Evolutionary conservation across 2,888 invertebrate genomes (phyloP), one percentile per base, ranked within the genome.

Genomic region (Phortica magna): DNA sequence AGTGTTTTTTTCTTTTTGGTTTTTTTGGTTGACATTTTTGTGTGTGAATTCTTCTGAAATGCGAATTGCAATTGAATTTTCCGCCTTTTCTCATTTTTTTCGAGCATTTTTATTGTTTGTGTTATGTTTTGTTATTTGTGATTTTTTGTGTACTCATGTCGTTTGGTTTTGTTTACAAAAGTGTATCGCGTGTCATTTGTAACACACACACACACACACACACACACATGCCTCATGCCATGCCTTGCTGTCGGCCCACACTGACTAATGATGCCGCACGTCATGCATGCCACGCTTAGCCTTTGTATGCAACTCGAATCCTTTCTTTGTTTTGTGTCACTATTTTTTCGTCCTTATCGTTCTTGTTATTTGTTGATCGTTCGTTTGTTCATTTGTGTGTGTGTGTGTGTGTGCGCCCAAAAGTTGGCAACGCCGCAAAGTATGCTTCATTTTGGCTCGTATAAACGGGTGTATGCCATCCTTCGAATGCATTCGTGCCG

Each of bases 151-250:
- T 19, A 48, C 19, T 14, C 12, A 53, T 48, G 59, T 59, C 22
- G 59, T 59, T 55, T 10, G 70, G 43, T 53, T 71, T 71, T 71
- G 53, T 71, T 71, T 71, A 71, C 70, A 71, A 71, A 71, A 71
- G 42, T 55, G 42, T 31, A 83, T 84, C 85, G 84, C 84, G 87
- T 84, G 87, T 79, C 78, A 53, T 71, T 10, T 55, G 39, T 53
- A 73, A 19, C 73, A 75, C 73, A 76, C 74, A 77, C 55, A 14
- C 73, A 79, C 53, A 79, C 74, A 70, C 64, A 73, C 39, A 70
- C 57, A 71, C 64, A 73, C 79, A 74, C 73, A 12, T 1, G 9
- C n/a, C n/a, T 7, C 12, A 76, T 73, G 75, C 59, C 61, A 65
- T 77, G 73, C 17, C 48, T 59, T 14, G 14, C 14, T 48, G 48